Conservation (phyloP, 37 sponge, comb jelly and placozoan species). For the Beroe ovata region DNA sequence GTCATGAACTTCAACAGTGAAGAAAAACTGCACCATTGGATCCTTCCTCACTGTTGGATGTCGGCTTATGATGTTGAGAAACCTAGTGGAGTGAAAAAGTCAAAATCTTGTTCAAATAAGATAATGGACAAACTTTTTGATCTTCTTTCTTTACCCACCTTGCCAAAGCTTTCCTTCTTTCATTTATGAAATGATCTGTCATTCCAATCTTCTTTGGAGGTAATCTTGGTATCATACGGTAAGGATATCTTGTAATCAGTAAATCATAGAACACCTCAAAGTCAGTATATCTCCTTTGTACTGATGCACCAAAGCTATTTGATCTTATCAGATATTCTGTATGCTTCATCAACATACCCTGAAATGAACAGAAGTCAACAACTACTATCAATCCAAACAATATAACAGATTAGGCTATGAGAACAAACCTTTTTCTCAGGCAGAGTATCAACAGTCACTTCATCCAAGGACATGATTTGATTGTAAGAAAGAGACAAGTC, state of each 20-base stretch:
- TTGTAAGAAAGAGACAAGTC: conserved; percentile 70
- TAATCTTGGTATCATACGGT: conserved; percentile 74
- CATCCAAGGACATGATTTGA: conserved; percentile 76
- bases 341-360: conserved; percentile 62
- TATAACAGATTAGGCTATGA: conserved; percentile 69
- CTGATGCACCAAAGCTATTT: conserved; percentile 62
- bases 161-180: conserved; percentile 63
- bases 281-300: conserved; percentile 81
- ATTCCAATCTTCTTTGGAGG: conserved; percentile 86
- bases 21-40: conserved; percentile 79
- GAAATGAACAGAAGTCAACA: background rate
- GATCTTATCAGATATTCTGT: conserved; percentile 31
- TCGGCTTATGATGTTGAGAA: conserved; percentile 75
- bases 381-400: background rate
- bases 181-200: conserved; percentile 62
- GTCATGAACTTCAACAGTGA: conserved; percentile 73
- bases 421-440: conserved; percentile 95
- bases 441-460: conserved; percentile 71
- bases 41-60: conserved; percentile 81
- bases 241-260: conserved; percentile 80
- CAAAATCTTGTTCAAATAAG: too few relatives aligned
- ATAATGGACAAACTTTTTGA: background rate
- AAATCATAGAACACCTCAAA: conserved; percentile 85
- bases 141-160: conserved; percentile 4
- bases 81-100: too few relatives aligned